Base-by-base conservation (phyloP, 1,140 invertebrate species). In the Probaryconus sp. region DNA sequence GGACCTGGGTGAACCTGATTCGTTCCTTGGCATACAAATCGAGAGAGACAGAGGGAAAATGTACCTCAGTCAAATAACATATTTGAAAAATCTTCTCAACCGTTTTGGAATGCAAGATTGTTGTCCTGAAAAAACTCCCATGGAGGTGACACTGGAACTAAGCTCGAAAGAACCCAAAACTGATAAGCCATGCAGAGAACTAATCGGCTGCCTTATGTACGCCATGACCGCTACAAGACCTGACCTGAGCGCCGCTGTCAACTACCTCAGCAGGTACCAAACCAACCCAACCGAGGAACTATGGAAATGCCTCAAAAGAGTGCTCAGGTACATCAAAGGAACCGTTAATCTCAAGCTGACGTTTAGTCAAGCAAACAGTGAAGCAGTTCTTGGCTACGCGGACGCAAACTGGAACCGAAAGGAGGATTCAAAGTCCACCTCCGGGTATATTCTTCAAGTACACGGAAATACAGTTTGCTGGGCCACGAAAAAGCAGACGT, bases 1-100 rank as follows among this genome's bases (percentile, higher is more conserved):
- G 43, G 63, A 68, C 13, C 21, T 74, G 20, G 63, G 63, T 7
- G 17, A 63, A 40, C 38, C 50, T 5, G 6, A 61, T 11, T 55
- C 14, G 4, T 63, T 63, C 14, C 26, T 71, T 0, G 68, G 43
- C 3, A 71, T 71, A 0, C 26, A 53, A 14, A 35, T 53, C 24
- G 14, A 53, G 13, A 21, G 21, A 24, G 35, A 14, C 2, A 26
- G 13, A 6, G 11, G 35, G 5, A 13, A 13, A 16, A 30, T 48
- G 10, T 31, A 28, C 14, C 35, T 53, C n/a, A 53, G 20, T 38
- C 48, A 53, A 21, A 14, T 6, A 30, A 10, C 14, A 5, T 47
- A 47, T 30, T 9, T 47, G 5, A 47, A 10, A 9, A 47, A 30
- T 14, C 7, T 47, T n/a, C n/a, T n/a, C n/a, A n/a, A n/a, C n/a